Evolutionary conservation across 2,113 vertebrate genomes (phyloP).

Genomic region (Spilogale gracilis): DNA sequence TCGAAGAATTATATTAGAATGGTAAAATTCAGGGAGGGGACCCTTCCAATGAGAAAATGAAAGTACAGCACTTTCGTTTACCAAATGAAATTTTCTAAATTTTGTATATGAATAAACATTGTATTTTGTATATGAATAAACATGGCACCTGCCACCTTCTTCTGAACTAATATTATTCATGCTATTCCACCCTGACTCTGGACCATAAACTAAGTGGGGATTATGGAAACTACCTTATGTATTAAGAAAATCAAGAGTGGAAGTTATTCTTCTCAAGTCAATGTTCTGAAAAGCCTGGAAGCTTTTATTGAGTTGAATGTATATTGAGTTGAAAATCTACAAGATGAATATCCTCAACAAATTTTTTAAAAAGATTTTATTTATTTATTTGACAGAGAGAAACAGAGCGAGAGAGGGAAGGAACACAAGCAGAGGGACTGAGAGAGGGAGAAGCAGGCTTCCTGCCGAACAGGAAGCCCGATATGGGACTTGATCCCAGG

Average conservation of each 20-base stretch:
- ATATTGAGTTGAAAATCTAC: conserved; percentile 28
- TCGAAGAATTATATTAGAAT: background rate
- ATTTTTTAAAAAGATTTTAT: background rate
- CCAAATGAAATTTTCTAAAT: background rate
- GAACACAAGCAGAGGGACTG: too few relatives aligned
- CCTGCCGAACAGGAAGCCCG: too few relatives aligned
- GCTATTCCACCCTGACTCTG: background rate
- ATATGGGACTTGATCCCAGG: too few relatives aligned
- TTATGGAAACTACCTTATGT: background rate
- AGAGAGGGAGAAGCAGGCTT: too few relatives aligned
- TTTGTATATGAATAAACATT: too few relatives aligned
- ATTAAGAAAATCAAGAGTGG: background rate
- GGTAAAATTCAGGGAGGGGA: background rate
- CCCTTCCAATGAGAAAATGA: conserved; percentile 71
- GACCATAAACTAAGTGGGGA: background rate
- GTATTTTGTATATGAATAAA: background rate
- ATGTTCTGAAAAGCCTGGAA: background rate
- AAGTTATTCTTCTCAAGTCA: conserved; percentile 21
- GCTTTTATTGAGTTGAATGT: background rate
- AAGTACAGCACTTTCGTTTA: conserved; percentile 62
- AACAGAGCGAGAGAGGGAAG: too few relatives aligned
- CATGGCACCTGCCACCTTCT: background rate
- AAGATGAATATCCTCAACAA: conserved; percentile 28
- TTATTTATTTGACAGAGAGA: too few relatives aligned
- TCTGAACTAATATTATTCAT: background rate